These are phyloP conservation scores for Hyperopisus bebe DNA, from an alignment of 2,113 vertebrate genomes.

Conservation along the genomic window DNA sequence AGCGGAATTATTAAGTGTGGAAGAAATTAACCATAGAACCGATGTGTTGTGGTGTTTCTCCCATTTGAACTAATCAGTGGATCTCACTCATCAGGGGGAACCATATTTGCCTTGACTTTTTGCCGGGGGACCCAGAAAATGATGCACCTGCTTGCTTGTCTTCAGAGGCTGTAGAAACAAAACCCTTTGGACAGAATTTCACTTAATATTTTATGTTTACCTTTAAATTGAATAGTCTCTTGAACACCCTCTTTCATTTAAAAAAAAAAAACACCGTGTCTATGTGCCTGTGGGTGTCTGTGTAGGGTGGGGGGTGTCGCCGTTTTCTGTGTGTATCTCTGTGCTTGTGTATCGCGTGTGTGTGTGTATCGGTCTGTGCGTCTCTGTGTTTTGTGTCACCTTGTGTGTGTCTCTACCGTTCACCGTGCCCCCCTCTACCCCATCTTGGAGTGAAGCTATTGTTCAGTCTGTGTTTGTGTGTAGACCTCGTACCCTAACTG, in stretches of 20 bases:
- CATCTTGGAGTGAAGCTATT: not conserved
- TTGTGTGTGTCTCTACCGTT: slow-evolving; percentile 32
- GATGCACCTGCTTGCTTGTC: slow-evolving; percentile 44
- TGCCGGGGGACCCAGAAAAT: slow-evolving; percentile 25
- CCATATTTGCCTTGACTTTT: slow-evolving; percentile 23
- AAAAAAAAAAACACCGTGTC: not conserved
- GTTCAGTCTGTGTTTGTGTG: slow-evolving; percentile 24
- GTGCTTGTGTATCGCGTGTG: slow-evolving; percentile 45
- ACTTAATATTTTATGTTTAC: slow-evolving; percentile 50
- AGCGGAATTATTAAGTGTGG: not conserved
- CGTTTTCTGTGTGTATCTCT: slow-evolving; percentile 53
- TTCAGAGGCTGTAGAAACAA: slow-evolving; percentile 33
- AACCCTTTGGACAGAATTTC: slow-evolving; percentile 30
- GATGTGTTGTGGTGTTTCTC: not conserved
- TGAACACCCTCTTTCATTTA: not conserved
- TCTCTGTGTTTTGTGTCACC: slow-evolving; percentile 42
- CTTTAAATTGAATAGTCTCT: slow-evolving; percentile 18
- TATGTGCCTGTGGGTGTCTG: not conserved
- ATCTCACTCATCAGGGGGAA: slow-evolving; percentile 37
- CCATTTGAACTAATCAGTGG: slow-evolving; percentile 28
- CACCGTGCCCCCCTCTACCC: slow-evolving; percentile 6
- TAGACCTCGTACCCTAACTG: slow-evolving; percentile 27
- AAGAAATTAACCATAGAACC: not conserved
- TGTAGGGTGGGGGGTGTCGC: slow-evolving; percentile 39
- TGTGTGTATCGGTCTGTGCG: slow-evolving; percentile 7